Conservation (phyloP, 2,888 invertebrate genomes). For the Atrina japonica region DNA sequence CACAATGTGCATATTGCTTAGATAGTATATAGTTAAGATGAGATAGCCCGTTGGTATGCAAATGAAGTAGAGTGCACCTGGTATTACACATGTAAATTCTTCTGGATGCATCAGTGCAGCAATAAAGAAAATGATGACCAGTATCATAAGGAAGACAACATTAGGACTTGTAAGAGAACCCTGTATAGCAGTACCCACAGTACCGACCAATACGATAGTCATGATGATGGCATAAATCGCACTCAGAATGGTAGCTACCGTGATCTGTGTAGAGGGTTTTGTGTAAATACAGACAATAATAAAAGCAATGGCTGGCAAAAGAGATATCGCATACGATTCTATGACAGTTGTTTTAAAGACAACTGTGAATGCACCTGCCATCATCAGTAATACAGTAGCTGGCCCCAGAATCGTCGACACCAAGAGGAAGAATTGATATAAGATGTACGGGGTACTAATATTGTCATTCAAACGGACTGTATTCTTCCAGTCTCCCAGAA, state of each 20-base stretch:
- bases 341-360: conserved; percentile 98
- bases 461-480: conserved; percentile 72
- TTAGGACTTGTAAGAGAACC: conserved; percentile 86
- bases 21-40: conserved; percentile 92
- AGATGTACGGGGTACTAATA: conserved; percentile 71
- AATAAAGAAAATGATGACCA: conserved; percentile 97
- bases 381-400: conserved; percentile 85
- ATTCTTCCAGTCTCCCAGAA: conserved; percentile 81
- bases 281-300: conserved; percentile 96
- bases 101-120: conserved; percentile 98
- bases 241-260: conserved; percentile 80
- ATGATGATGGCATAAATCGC: conserved; percentile 97
- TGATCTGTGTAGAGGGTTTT: conserved; percentile 93
- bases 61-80: conserved; percentile 89
- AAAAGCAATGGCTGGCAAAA: conserved; percentile 94
- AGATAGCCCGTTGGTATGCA: conserved; percentile 97
- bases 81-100: conserved; percentile 84
- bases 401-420: conserved; percentile 71
- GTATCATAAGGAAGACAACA: conserved; percentile 68
- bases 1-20: conserved; percentile 96
- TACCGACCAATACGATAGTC: conserved; percentile 99
- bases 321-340: conserved; percentile 96
- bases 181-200: conserved; percentile 97
- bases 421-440: conserved; percentile 71
- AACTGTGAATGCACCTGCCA: conserved; percentile 99